Conservation (phyloP, 2,113 vertebrate species). For the Chloropsis hardwickii region DNA sequence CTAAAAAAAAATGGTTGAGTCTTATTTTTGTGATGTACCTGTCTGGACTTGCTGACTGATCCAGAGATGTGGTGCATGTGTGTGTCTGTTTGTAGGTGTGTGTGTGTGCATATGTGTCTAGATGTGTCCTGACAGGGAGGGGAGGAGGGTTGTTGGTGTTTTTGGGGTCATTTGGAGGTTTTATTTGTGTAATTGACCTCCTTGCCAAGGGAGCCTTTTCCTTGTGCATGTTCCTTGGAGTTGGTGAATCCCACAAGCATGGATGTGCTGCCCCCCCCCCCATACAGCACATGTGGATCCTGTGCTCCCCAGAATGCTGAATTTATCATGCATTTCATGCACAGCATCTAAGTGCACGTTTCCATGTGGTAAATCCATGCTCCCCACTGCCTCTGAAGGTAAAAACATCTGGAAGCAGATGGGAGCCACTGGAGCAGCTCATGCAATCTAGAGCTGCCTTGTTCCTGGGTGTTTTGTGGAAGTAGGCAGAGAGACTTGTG, state of each 20-base stretch:
- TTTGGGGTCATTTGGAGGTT: not conserved
- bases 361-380: not conserved
- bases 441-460: not conserved
- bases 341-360: not conserved
- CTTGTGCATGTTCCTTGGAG: rapidly evolving
- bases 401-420: not conserved
- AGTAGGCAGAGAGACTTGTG: not conserved
- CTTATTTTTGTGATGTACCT: not conserved
- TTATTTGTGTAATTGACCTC: not conserved
- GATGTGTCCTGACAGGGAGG: not conserved
- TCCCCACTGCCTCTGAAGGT: not conserved
- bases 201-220: not conserved
- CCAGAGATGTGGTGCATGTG: not conserved
- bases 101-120: rapidly evolving
- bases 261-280: not conserved
- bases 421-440: not conserved
- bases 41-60: not conserved
- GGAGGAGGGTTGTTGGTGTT: not conserved
- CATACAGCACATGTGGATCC: not conserved
- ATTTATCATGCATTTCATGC: not conserved
- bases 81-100: rapidly evolving
- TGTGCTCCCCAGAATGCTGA: not conserved
- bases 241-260: not conserved
- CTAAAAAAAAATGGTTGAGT: not conserved
- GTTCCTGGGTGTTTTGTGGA: not conserved